Percentiles rank a stretch among this genome's conserved stretches.
Evolutionary conservation across 2,888 invertebrate genomes (phyloP).

Genomic region (Plagodis pulveraria): DNA sequence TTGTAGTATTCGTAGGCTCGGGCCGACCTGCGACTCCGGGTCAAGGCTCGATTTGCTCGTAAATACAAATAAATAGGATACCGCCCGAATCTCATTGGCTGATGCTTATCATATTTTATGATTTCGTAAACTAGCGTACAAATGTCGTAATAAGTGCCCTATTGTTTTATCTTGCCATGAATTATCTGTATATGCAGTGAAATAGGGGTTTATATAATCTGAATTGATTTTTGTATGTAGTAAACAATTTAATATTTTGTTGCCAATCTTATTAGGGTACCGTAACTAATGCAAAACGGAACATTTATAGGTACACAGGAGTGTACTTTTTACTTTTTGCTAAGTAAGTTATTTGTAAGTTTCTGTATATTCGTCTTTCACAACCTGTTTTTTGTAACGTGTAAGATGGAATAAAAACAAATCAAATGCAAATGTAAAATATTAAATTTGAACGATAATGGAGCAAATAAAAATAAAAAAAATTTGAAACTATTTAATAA

Average conservation of each 20-base stretch:
- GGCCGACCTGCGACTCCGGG: slow-evolving; percentile 44
- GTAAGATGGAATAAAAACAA: too few relatives aligned
- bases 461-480: too few relatives aligned
- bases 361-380: too few relatives aligned
- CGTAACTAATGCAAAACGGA: too few relatives aligned
- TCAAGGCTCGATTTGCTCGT: slow-evolving; percentile 73
- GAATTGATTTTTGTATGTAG: background rate
- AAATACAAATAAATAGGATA: slow-evolving; percentile 79
- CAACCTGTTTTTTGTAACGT: too few relatives aligned
- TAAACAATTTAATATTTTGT: background rate
- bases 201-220: slow-evolving; percentile 3
- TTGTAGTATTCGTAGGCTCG: background rate
- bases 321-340: too few relatives aligned
- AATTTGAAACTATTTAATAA: too few relatives aligned
- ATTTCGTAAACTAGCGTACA: slow-evolving; percentile 67
- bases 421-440: too few relatives aligned
- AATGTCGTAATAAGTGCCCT: slow-evolving; percentile 63
- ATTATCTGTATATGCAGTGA: slow-evolving; percentile 23
- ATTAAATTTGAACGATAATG: too few relatives aligned
- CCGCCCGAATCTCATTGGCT: slow-evolving; percentile 70
- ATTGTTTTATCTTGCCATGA: slow-evolving; percentile 50
- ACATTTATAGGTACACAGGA: too few relatives aligned
- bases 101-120: slow-evolving; percentile 80
- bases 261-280: too few relatives aligned
- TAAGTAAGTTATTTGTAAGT: too few relatives aligned